These are phyloP conservation scores for Temnothorax rugatulus DNA, from an alignment of 2,888 invertebrate genomes.

Conservation along the genomic window DNA sequence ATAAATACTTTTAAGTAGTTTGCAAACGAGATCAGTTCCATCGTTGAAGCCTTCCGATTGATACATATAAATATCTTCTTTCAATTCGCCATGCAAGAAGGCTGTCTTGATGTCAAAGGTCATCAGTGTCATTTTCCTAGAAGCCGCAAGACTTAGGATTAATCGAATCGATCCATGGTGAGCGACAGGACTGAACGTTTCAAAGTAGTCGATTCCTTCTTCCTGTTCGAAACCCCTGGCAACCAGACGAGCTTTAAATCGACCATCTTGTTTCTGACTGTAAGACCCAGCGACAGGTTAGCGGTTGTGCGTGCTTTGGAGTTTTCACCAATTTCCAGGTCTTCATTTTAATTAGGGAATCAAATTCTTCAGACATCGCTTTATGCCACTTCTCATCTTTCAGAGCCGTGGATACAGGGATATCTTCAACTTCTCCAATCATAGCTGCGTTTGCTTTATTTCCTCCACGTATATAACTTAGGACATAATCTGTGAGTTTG, in stretches of 20 bases:
- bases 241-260: slow-evolving; percentile 68
- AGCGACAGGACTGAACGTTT: slow-evolving; percentile 78
- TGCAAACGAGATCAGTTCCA: slow-evolving; percentile 66
- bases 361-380: slow-evolving; percentile 73
- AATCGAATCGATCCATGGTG: slow-evolving; percentile 70
- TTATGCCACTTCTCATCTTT: slow-evolving; percentile 73
- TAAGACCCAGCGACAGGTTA: slow-evolving; percentile 74
- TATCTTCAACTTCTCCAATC: slow-evolving; percentile 68
- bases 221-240: slow-evolving; percentile 76
- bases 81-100: too few relatives aligned
- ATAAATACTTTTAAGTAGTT: slow-evolving; percentile 65
- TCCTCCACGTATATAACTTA: background rate
- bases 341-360: slow-evolving; percentile 68
- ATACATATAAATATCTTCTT: background rate
- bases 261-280: slow-evolving; percentile 71
- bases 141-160: slow-evolving; percentile 63
- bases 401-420: slow-evolving; percentile 70
- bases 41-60: slow-evolving; percentile 75
- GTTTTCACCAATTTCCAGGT: slow-evolving; percentile 72
- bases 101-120: too few relatives aligned
- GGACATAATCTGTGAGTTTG: slow-evolving; percentile 62
- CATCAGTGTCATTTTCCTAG: too few relatives aligned
- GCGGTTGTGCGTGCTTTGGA: slow-evolving; percentile 64
- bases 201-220: slow-evolving; percentile 74
- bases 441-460: slow-evolving; percentile 36